These are phyloP conservation scores for Brevimyrus niger DNA, from an alignment of 2,113 vertebrate species.

Conservation along the genomic window DNA sequence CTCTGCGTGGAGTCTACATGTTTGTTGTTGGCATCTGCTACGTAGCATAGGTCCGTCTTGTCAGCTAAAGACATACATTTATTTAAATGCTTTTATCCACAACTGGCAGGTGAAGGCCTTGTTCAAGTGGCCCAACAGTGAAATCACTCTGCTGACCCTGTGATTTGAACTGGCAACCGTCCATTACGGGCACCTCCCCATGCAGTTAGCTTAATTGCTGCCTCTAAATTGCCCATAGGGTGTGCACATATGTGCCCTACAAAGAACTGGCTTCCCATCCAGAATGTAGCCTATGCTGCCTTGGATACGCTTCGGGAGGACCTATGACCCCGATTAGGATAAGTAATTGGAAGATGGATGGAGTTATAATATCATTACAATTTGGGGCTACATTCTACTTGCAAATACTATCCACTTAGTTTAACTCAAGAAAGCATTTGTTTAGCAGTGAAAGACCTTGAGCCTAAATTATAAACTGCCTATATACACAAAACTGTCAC, in stretches of 20 bases:
- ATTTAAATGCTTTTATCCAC: not conserved
- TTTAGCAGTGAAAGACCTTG: not conserved
- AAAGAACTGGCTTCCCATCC: not conserved
- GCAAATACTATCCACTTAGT: not conserved
- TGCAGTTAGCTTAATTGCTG: not conserved
- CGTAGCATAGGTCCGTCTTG: not conserved
- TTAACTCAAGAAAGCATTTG: not conserved
- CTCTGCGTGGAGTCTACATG: not conserved
- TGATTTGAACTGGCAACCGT: not conserved
- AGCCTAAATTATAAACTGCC: not conserved
- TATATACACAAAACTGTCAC: not conserved
- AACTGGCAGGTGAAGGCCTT: not conserved
- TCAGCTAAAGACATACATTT: not conserved
- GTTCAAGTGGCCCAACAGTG: not conserved
- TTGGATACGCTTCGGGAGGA: not conserved
- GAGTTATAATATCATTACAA: not conserved
- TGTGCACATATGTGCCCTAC: not conserved
- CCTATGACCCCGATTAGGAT: not conserved
- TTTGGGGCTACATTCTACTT: not conserved
- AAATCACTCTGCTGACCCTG: not conserved
- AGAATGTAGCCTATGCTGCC: not conserved
- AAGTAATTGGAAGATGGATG: not conserved
- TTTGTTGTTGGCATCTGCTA: not conserved
- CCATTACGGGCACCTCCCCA: not conserved
- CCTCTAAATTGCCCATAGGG: not conserved